Base-by-base conservation (phyloP, 2,797 vertebrate species). In the Chromobotia macracanthus region DNA sequence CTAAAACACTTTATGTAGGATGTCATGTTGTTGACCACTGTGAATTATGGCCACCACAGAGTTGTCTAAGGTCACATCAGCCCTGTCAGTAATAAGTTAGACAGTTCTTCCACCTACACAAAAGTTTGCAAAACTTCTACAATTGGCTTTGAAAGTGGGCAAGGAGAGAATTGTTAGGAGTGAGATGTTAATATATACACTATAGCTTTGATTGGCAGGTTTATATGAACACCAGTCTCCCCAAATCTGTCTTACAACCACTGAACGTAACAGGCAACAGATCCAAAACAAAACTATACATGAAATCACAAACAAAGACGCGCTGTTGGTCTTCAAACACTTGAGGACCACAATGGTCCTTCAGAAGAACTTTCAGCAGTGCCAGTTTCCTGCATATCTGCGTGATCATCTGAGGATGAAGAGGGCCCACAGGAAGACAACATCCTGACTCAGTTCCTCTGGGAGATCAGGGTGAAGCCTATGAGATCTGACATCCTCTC, bases 351-450 rank as follows among this genome's bases (percentile, higher is more conserved):
- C 23, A 48, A 35, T 72, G 7, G 18, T 23, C 48, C 50, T 53
- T 72, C 60, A 38, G 13, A 82, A 35, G 48, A 28, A 44, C 67
- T 65, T 76, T 70, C 15, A 69, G 48, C 25, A 66, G 51, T 72
- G 31, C 61, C 66, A 56, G 35, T 72, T 68, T 82, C 75, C 80
- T 82, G 79, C 51, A 85, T 87, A 91, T 93, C 90, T 90, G 89
- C 85, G 85, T 90, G 91, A 85, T 91, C 85, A 92, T 92, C 90
- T 84, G 83, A 82, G 84, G 81, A 72, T 72, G 79, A 75, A 85
- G 85, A 84, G 80, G 85, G 74, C 87, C 35, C 55, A 89, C 89
- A 93, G 92, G 92, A 94, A 92, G 87, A 77, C 79, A 63, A 86
- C 88, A 91, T 93, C 92, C 92, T 91, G 89, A 86, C 88, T 70